Percentiles rank a stretch among this genome's conserved stretches.
phyloP scores from a whole-genome alignment of 2,888 invertebrate genomes.

The Trissonchulus latispiculum region DNA sequence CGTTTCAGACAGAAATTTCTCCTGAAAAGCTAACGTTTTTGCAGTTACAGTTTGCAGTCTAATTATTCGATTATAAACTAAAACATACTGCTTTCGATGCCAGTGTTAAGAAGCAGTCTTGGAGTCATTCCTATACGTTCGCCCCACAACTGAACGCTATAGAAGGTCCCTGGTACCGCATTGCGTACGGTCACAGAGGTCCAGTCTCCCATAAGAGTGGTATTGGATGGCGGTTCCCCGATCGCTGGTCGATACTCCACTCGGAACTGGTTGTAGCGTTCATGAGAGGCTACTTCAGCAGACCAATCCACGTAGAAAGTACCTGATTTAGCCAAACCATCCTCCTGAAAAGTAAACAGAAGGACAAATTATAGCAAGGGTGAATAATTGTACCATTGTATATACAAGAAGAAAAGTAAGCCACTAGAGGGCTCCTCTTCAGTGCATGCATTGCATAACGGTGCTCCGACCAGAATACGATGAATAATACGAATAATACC shows the following conservation, averaged over 20 bases:
- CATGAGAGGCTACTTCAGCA: background rate
- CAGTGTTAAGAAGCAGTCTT: background rate
- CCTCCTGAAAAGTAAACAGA: background rate
- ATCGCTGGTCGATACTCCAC: background rate
- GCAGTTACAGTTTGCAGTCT: too few species aligned
- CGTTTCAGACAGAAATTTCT: too few species aligned
- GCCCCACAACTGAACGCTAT: background rate
- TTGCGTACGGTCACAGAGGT: background rate
- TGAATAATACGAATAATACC: too few species aligned
- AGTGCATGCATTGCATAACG: too few species aligned
- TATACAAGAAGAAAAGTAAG: too few species aligned
- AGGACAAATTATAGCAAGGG: too few species aligned
- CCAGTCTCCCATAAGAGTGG: background rate
- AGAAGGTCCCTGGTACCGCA: background rate
- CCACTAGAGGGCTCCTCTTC: too few species aligned
- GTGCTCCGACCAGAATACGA: too few species aligned
- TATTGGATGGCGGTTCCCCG: background rate
- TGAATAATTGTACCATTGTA: too few species aligned
- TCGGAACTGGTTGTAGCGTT: background rate
- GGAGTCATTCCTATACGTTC: background rate
- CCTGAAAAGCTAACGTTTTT: too few species aligned
- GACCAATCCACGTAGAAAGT: background rate
- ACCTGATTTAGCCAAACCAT: background rate
- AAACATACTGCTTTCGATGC: background rate
- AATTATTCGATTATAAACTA: too few species aligned